Evolutionary conservation across 2,888 invertebrate genomes (phyloP), one percentile per base, ranked within the genome.

Genomic region (Eledona agricola): DNA sequence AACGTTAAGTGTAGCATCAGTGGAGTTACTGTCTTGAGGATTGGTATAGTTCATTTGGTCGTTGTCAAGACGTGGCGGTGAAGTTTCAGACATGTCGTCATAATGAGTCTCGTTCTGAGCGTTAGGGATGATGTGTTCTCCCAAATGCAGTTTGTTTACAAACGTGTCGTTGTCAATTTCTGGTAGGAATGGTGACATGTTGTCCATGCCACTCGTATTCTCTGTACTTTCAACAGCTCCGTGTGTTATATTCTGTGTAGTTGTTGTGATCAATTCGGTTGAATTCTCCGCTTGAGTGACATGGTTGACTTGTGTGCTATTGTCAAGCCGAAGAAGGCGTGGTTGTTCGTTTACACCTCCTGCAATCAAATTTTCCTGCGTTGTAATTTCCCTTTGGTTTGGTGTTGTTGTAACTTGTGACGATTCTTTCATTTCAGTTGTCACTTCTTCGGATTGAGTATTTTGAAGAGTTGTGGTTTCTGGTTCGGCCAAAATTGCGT

Each of bases 181-280:
- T 3, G 86, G 85, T 61, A 87, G 73, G 66, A 86, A 86, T 2
- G 86, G 86, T 53, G 84, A 84, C 84, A 85, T 85, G 62, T 83
- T 82, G 28, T 82, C 80, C 65, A 55, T 57, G 7, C 47, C 45
- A 47, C 46, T 53, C 1, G 58, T 53, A 26, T 37, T 54, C 31
- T 54, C 54, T 2, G 35, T 43, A 28, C 49, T 54, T 1, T 49
- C 47, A 42, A 15, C 32, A 19, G 22, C 17, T 2, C 10, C 17
- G 2, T n/a, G n/a, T n/a, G n/a, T n/a, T n/a, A 46, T 20, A 15
- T 46, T 32, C 2, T 31, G 29, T 16, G 45, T 23, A 2, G 5
- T 4, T 7, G 32, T 45, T 3, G 34, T 32, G 1, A 25, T 4
- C 20, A 9, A n/a, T 45, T 37, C 45, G 9, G 20, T 55, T 3